Base-by-base conservation (phyloP, 2,113 vertebrate species). In the Bubalus kerabau region DNA sequence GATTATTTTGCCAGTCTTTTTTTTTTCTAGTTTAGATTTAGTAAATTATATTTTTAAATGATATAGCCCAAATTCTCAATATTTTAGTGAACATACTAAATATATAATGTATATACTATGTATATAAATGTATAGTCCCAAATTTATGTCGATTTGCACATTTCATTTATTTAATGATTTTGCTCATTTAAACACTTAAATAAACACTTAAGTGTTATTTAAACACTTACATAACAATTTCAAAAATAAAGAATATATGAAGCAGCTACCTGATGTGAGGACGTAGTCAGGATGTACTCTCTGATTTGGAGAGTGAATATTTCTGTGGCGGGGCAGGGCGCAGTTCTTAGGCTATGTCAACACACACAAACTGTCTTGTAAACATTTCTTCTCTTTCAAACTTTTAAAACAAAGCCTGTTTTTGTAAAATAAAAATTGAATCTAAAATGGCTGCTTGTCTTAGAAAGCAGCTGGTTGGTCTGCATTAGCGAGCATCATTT, bases 1-100 rank as follows among this genome's bases (percentile, higher is more conserved):
- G 52, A 89, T 76, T 78, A 71, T 93, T 56, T 81, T 97, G 21
- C 13, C 26, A 95, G 32, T 88, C 87, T 89, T 76, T 40, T 74
- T 23, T 43, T 43, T 76, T 43, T 26, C 71, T 76, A 26, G 23
- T 76, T 76, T 76, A 76, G 71, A 76, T 43, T 76, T 76, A 43
- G 23, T 43, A 76, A 76, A 76, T 76, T 76, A 43, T 76, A 76
- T 40, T 76, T 74, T 76, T 76, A 15, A 76, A 76, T 43, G 12
- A 76, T 43, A 76, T 15, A 43, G 36, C 40, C 71, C 71, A 43
- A 76, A 43, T 76, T 76, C 71, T 43, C 23, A 3, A 43, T 76
- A 76, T 7, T 71, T 76, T 76, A 43, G 36, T 26, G 12, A 43
- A 24, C 24, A 76, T 43, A 24, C 23, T 76, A 76, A 43, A 76